Conservation (phyloP, 2,888 invertebrate species). For the Copidosoma aretas region DNA sequence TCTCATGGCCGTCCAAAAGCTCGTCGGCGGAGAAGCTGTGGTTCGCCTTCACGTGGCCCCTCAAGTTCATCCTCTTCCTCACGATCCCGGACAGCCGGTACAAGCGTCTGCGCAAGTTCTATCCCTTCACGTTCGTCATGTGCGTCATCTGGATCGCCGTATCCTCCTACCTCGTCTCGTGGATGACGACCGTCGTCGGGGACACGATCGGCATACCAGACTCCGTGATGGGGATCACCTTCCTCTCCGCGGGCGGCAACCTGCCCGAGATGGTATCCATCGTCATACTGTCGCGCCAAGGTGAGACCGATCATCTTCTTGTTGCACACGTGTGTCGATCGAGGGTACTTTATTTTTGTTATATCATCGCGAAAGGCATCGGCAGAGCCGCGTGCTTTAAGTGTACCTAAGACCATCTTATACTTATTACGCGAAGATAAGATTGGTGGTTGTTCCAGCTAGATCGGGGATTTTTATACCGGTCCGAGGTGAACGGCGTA, state of each 20-base stretch:
- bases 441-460: too few species aligned
- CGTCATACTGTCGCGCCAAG: constrained; percentile 84
- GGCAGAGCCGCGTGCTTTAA: too few species aligned
- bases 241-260: constrained; percentile 88
- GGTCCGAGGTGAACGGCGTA: too few species aligned
- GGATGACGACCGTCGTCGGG: constrained; percentile 90
- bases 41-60: constrained; percentile 78
- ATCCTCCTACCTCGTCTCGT: constrained; percentile 86
- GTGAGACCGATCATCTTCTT: constrained; percentile 63
- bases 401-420: too few species aligned
- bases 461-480: too few species aligned
- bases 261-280: constrained; percentile 85
- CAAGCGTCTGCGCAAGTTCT: constrained; percentile 67
- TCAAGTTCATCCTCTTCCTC: constrained; percentile 70
- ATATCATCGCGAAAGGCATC: too few species aligned
- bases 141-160: constrained; percentile 86
- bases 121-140: constrained; percentile 82
- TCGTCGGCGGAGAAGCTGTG: constrained; percentile 62
- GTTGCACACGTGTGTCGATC: too few species aligned
- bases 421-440: too few species aligned
- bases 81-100: constrained; percentile 75
- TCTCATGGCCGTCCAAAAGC: constrained; percentile 46
- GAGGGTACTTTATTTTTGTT: too few species aligned
- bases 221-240: constrained; percentile 89
- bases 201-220: constrained; percentile 82